A percentile compares a stretch with the other conserved stretches of the same genome.
These are phyloP conservation scores for Achatina immaculata DNA, from an alignment of 1,140 invertebrate genomes.

Conservation along the genomic window DNA sequence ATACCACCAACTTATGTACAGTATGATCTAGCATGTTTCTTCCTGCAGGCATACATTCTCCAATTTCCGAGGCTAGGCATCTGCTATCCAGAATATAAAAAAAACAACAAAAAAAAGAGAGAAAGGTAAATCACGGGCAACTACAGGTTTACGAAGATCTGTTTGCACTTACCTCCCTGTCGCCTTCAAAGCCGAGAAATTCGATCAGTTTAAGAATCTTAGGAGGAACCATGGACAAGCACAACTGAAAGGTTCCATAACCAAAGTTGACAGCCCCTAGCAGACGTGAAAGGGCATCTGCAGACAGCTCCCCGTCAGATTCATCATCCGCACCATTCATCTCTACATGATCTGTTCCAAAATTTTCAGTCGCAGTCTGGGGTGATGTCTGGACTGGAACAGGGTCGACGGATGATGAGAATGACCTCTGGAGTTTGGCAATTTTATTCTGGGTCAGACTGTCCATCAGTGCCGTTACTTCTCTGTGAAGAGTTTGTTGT, in stretches of 20 bases:
- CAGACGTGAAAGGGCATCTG: conserved; percentile 73
- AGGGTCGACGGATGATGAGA: conserved; percentile 25
- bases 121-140: too few relatives aligned
- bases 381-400: not conserved
- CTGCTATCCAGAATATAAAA: too few relatives aligned
- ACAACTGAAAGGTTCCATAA: conserved; percentile 81
- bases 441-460: not conserved
- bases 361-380: not conserved
- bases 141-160: too few relatives aligned
- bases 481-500: conserved; percentile 24
- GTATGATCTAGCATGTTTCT: too few relatives aligned
- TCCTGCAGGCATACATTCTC: too few relatives aligned
- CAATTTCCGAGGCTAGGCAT: too few relatives aligned
- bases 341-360: not conserved
- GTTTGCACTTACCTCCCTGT: conserved; percentile 72
- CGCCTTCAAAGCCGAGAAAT: conserved; percentile 81
- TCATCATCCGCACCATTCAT: not conserved
- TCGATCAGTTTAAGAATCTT: conserved; percentile 79
- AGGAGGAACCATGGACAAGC: conserved; percentile 79
- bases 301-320: conserved; percentile 52
- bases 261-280: conserved; percentile 82
- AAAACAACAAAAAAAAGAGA: too few relatives aligned
- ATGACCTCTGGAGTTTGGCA: conserved; percentile 9
- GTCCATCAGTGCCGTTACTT: conserved; percentile 6
- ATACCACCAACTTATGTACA: too few relatives aligned